These are phyloP conservation scores for Archilochus colubris DNA, from an alignment of 2,113 vertebrate genomes.

Conservation along the genomic window DNA sequence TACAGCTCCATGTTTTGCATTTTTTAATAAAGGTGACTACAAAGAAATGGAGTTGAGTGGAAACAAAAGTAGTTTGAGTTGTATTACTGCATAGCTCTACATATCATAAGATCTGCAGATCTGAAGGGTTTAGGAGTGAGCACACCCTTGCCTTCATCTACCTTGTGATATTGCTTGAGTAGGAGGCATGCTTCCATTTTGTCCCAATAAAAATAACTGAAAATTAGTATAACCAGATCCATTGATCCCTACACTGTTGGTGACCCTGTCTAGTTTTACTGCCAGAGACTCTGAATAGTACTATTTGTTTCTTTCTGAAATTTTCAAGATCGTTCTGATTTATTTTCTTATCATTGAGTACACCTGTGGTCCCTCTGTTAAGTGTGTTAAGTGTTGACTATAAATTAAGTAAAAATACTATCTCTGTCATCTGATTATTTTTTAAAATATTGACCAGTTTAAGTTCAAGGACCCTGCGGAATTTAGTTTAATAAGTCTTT, in stretches of 20 bases:
- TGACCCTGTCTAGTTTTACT: background rate
- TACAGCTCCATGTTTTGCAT: background rate
- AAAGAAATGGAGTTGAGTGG: background rate
- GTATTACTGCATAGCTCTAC: background rate
- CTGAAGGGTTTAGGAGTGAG: background rate
- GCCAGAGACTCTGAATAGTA: background rate
- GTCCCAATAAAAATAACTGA: background rate
- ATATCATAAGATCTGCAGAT: background rate
- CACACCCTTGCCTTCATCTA: background rate
- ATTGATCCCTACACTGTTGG: background rate
- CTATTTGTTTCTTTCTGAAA: background rate
- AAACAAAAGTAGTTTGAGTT: background rate
- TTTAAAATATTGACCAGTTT: background rate
- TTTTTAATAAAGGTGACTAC: background rate
- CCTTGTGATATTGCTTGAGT: background rate
- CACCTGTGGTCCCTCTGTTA: background rate
- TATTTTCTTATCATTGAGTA: background rate
- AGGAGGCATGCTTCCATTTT: background rate
- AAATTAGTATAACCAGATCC: background rate
- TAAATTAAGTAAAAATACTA: background rate
- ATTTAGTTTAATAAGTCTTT: background rate
- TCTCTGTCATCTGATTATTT: background rate
- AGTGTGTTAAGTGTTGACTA: background rate
- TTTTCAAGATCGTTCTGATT: background rate
- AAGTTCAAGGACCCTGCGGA: background rate